A percentile compares a stretch with the other conserved stretches of the same genome.
These are phyloP conservation scores for Diachrysia chrysitis DNA, from an alignment of 2,888 invertebrate species.

Conservation along the genomic window DNA sequence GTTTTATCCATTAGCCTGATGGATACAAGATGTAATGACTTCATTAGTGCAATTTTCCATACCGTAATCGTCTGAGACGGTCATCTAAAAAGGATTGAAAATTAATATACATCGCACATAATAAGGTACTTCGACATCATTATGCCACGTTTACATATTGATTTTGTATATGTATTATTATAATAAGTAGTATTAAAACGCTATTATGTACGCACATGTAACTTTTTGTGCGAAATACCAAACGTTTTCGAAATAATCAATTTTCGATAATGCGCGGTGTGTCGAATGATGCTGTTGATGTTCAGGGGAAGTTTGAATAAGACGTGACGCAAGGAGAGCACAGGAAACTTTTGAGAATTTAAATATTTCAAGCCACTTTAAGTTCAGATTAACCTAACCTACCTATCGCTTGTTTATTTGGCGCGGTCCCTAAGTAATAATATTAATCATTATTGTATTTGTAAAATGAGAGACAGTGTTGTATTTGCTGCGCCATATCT, in stretches of 20 bases:
- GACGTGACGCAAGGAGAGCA: background rate
- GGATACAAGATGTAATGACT: constrained; percentile 77
- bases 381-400: too few relatives aligned
- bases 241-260: constrained; percentile 24
- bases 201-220: constrained; percentile 23
- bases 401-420: too few relatives aligned
- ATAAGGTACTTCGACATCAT: constrained; percentile 46
- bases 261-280: background rate
- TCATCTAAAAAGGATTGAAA: constrained; percentile 60
- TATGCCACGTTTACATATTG: constrained; percentile 54
- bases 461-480: too few relatives aligned
- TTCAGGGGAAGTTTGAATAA: background rate
- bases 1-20: constrained; percentile 84
- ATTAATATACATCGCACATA: constrained; percentile 53
- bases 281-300: background rate
- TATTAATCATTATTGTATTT: too few relatives aligned
- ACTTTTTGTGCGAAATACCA: constrained; percentile 26
- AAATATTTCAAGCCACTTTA: too few relatives aligned
- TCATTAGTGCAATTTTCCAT: constrained; percentile 76
- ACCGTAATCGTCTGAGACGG: constrained; percentile 63
- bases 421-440: too few relatives aligned
- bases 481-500: too few relatives aligned
- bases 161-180: constrained; percentile 37
- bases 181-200: constrained; percentile 44
- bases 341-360: background rate